A percentile compares a stretch with the other conserved stretches of the same genome.
phyloP scores from a whole-genome alignment of 2,113 vertebrate species.

The Pangasianodon hypophthalmus region DNA sequence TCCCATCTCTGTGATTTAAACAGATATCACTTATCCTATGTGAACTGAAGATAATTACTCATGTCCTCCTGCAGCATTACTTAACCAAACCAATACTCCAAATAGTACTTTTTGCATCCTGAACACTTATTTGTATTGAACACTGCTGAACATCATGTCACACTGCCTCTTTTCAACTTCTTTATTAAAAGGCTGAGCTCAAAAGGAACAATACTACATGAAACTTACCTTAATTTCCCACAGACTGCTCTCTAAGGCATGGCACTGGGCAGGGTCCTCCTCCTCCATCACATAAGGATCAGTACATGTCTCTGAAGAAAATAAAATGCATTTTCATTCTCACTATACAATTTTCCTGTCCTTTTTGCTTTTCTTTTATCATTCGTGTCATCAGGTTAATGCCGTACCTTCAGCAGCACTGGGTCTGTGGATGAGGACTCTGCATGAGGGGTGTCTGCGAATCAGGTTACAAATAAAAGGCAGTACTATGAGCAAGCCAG shows the following conservation, averaged over 20 bases:
- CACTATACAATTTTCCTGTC: neutral
- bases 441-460: slow-evolving; percentile 86
- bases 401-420: slow-evolving; percentile 59
- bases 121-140: too few species aligned
- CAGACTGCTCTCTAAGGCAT: slow-evolving; percentile 90
- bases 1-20: neutral
- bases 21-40: neutral
- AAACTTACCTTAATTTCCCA: slow-evolving; percentile 89
- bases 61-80: neutral
- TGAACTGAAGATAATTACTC: neutral
- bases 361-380: neutral
- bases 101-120: neutral
- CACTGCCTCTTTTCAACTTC: neutral
- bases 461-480: slow-evolving; percentile 94
- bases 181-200: neutral
- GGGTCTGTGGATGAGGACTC: slow-evolving; percentile 85
- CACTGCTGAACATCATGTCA: neutral
- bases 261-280: slow-evolving; percentile 81
- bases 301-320: slow-evolving; percentile 71
- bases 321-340: neutral
- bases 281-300: slow-evolving; percentile 86
- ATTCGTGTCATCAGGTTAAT: neutral
- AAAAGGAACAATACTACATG: neutral
- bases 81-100: neutral
- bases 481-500: slow-evolving; percentile 84